Percentiles rank a stretch among this genome's conserved stretches.
Conservation (phyloP, 2,797 vertebrate genomes). For the Tadarida brasiliensis region DNA sequence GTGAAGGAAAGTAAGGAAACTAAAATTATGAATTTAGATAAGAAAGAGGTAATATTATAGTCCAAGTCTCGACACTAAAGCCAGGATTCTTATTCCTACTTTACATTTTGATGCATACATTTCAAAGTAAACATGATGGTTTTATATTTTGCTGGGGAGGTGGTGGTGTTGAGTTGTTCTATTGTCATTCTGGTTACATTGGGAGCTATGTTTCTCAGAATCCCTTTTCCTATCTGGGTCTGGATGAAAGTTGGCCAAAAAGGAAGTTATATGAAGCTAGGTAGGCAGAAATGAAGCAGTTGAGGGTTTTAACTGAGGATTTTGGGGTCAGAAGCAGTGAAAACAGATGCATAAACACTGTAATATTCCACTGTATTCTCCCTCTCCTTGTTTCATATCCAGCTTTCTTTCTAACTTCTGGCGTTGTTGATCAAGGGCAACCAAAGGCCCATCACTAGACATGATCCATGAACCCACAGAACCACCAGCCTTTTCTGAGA, state of each 20-base stretch:
- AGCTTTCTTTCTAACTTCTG: neutral
- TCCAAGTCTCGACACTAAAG: neutral
- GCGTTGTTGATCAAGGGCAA: neutral
- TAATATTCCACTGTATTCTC: neutral
- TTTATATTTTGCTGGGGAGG: neutral
- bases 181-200: neutral
- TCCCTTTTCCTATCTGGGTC: neutral
- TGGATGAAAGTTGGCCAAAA: neutral
- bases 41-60: neutral
- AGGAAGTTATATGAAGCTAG: neutral
- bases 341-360: neutral
- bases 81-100: neutral
- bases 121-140: neutral
- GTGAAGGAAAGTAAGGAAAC: neutral
- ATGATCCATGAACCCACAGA: neutral
- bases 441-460: neutral
- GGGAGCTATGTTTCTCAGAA: neutral
- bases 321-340: neutral
- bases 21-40: neutral
- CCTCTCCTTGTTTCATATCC: neutral
- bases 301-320: neutral
- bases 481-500: neutral
- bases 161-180: neutral
- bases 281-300: accelerated
- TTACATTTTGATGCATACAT: neutral